These are phyloP conservation scores for Furnarius figulus DNA, from an alignment of 2,113 vertebrate species.

Conservation along the genomic window DNA sequence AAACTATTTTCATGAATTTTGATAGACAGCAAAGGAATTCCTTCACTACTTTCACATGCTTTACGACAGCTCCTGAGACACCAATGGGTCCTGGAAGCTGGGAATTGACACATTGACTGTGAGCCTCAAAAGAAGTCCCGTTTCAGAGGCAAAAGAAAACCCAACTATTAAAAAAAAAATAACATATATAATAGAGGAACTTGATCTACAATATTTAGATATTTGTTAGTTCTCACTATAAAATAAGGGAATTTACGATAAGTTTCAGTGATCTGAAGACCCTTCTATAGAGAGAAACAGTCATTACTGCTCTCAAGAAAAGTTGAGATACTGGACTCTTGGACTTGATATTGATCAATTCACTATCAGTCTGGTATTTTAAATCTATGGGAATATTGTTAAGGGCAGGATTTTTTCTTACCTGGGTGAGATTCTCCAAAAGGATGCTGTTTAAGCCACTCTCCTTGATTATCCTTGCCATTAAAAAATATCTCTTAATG, in stretches of 20 bases:
- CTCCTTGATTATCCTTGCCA: not conserved
- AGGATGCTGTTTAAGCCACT: not conserved
- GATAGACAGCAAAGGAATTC: not conserved
- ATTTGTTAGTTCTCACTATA: not conserved
- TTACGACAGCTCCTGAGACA: not conserved
- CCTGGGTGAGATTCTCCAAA: not conserved
- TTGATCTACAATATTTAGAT: not conserved
- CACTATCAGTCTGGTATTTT: not conserved
- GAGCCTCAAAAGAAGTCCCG: not conserved
- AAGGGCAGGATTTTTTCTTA: not conserved
- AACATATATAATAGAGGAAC: not conserved
- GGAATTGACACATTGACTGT: not conserved
- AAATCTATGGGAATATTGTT: not conserved
- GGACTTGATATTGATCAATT: not conserved
- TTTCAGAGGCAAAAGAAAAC: not conserved
- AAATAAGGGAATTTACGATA: not conserved
- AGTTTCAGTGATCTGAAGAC: not conserved
- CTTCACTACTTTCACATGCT: not conserved
- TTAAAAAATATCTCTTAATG: not conserved
- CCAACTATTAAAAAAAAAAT: not conserved
- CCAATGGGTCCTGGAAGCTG: not conserved
- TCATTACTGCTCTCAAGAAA: not conserved
- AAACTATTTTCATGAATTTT: not conserved
- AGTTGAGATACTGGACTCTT: not conserved
- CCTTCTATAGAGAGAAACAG: not conserved